Conservation (phyloP, 2,888 invertebrate species). For the Diachrysia chrysitis region DNA sequence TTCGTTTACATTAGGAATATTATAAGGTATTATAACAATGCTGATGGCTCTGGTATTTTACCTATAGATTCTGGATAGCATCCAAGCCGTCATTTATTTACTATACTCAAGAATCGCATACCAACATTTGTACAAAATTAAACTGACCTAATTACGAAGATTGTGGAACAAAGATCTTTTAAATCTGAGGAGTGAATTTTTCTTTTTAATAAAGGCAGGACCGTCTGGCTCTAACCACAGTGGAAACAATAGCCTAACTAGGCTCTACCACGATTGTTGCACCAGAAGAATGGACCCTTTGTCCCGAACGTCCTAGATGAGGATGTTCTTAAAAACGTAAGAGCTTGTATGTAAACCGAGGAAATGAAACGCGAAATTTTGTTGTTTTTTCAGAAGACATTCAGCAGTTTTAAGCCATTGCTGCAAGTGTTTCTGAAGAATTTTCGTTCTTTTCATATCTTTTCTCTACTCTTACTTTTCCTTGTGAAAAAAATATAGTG, state of each 20-base stretch:
- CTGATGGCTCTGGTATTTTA: constrained; percentile 20
- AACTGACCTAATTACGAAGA: constrained; percentile 53
- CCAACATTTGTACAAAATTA: constrained; percentile 41
- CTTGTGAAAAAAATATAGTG: neutral
- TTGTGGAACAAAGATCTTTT: constrained; percentile 38
- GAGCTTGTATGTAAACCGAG: constrained; percentile 56
- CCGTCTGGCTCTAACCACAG: constrained; percentile 62
- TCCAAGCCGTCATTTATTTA: constrained; percentile 44
- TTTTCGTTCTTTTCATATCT: neutral
- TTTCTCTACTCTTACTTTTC: neutral
- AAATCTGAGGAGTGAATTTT: constrained; percentile 28
- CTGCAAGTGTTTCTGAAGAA: neutral
- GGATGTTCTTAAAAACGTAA: constrained; percentile 66
- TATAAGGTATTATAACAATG: constrained; percentile 18
- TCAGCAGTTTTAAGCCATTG: constrained; percentile 15
- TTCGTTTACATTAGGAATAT: neutral
- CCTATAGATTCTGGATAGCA: constrained; percentile 44
- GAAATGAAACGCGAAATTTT: constrained; percentile 55
- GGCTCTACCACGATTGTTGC: constrained; percentile 76
- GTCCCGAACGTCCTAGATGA: constrained; percentile 71
- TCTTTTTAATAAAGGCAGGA: constrained; percentile 68
- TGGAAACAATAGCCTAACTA: constrained; percentile 80
- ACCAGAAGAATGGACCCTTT: constrained; percentile 76
- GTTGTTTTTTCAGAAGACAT: constrained; percentile 34
- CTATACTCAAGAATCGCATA: constrained; percentile 39